Conservation (phyloP, 2,113 vertebrate species). For the Motacilla alba region DNA sequence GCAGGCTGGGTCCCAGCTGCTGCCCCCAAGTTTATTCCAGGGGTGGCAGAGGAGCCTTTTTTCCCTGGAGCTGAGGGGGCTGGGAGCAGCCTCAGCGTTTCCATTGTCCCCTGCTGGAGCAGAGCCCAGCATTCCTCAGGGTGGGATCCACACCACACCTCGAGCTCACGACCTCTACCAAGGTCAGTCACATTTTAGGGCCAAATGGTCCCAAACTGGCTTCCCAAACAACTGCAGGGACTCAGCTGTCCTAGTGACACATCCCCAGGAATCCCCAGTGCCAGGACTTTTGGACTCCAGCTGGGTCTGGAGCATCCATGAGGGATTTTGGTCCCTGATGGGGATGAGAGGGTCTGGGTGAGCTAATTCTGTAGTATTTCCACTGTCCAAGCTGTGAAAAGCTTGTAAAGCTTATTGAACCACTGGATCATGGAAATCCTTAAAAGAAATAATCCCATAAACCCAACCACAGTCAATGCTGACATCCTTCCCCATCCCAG, state of each 20-base stretch:
- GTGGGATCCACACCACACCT: neutral
- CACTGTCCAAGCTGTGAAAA: neutral
- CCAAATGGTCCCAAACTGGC: neutral
- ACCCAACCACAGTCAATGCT: neutral
- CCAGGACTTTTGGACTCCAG: neutral
- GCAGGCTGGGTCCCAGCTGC: neutral
- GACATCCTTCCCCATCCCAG: neutral
- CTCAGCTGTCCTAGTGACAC: neutral
- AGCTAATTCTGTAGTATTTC: neutral
- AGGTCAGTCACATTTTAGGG: neutral
- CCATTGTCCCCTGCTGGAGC: neutral
- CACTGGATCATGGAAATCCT: neutral
- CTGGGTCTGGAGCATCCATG: neutral
- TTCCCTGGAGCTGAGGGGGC: neutral
- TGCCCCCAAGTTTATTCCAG: rapidly evolving
- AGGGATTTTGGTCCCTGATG: neutral
- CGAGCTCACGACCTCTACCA: neutral
- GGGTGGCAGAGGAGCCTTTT: neutral
- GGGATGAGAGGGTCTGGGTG: neutral
- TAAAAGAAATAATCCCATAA: neutral
- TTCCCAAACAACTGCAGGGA: neutral
- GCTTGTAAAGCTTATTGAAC: neutral
- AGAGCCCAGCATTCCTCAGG: rapidly evolving
- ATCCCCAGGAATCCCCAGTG: neutral
- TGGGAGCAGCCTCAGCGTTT: rapidly evolving